A percentile compares a stretch with the other conserved stretches of the same genome.
phyloP scores from a whole-genome alignment of 2,113 vertebrate species.

The Chloropsis cyanopogon region DNA sequence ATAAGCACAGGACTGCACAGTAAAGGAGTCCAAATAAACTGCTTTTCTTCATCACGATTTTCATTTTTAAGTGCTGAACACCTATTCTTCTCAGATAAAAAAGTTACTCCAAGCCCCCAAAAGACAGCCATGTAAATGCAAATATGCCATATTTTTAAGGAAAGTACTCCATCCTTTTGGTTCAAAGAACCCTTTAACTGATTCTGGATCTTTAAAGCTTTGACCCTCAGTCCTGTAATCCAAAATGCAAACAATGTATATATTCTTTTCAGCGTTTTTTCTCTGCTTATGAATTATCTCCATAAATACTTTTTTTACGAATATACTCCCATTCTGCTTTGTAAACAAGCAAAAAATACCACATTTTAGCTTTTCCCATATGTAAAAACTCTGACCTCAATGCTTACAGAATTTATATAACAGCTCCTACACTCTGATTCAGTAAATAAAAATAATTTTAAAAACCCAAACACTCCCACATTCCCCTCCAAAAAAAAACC shows the following conservation, averaged over 20 bases:
- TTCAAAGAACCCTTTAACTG: background rate
- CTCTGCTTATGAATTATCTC: background rate
- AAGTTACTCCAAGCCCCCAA: background rate
- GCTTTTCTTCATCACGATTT: background rate
- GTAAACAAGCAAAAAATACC: background rate
- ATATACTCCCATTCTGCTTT: background rate
- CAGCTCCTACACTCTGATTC: background rate
- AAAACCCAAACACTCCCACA: fast-evolving
- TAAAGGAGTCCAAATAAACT: background rate
- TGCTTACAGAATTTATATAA: background rate
- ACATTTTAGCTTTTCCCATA: background rate
- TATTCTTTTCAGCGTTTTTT: background rate
- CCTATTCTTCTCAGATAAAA: background rate
- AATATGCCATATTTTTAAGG: background rate
- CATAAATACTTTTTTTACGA: background rate
- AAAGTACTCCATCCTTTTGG: background rate
- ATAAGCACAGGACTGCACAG: background rate
- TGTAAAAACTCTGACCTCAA: background rate
- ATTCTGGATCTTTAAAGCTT: background rate
- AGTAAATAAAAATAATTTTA: background rate
- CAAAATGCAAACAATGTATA: background rate
- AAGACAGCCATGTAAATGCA: background rate
- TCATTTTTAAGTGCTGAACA: background rate
- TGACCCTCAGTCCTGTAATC: background rate
- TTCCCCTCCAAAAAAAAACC: background rate